phyloP scores from a whole-genome alignment of 2,113 vertebrate genomes.

The Ciconia boyciana region DNA sequence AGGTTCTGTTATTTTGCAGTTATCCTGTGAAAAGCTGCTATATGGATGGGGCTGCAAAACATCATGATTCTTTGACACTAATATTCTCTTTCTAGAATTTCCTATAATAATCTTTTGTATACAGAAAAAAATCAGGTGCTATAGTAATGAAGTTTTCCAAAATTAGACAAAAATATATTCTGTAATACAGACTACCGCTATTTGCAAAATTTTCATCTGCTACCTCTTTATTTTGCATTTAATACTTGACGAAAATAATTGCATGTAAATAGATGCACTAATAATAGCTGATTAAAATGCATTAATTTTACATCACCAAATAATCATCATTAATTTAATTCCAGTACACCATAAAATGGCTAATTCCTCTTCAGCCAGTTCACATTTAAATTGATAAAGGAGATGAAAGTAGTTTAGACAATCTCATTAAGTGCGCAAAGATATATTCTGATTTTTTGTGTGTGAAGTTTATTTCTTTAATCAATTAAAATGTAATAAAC shows the following conservation, averaged over 20 bases:
- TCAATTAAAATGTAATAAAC: background rate
- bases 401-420: background rate
- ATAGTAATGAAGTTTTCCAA: background rate
- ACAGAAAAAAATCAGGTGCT: background rate
- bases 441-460: background rate
- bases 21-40: background rate
- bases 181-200: background rate
- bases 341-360: background rate
- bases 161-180: background rate
- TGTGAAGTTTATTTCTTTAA: background rate
- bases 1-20: background rate
- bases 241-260: background rate
- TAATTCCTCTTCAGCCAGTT: conserved; percentile 41
- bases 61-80: background rate
- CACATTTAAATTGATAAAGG: background rate
- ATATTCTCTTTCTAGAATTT: background rate
- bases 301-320: conserved; percentile 50
- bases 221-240: background rate
- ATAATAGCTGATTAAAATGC: conserved; percentile 46
- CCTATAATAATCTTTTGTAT: background rate
- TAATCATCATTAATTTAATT: conserved; percentile 40
- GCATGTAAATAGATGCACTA: background rate
- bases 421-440: conserved; percentile 14
- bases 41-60: background rate
- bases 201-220: background rate